These are phyloP conservation scores for Notoglanidium macrostoma DNA, from an alignment of 2,797 vertebrate species.

Conservation along the genomic window DNA sequence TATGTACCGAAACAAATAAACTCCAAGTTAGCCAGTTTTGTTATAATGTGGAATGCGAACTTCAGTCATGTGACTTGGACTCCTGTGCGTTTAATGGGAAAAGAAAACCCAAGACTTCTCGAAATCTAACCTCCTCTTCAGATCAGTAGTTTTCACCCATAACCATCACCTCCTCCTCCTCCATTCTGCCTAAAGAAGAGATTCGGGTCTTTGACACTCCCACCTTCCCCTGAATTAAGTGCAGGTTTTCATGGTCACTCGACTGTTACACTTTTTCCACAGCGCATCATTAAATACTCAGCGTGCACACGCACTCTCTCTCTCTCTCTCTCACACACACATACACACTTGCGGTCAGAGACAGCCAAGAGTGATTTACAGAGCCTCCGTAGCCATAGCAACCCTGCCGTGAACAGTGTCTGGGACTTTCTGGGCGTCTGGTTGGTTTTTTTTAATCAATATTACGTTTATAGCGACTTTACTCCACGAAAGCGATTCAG, in stretches of 20 bases:
- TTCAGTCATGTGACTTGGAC: neutral
- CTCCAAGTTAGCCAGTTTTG: neutral
- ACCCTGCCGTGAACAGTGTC: conserved; percentile 27
- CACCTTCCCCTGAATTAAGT: neutral
- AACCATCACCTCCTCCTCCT: neutral
- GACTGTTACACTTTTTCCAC: neutral
- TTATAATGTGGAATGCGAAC: neutral
- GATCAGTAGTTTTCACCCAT: neutral
- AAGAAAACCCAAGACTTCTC: neutral
- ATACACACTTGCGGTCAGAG: conserved; percentile 13
- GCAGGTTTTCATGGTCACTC: neutral
- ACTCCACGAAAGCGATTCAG: neutral
- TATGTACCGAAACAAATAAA: neutral
- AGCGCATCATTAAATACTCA: conserved; percentile 7
- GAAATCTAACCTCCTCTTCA: neutral
- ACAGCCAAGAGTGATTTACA: conserved; percentile 42
- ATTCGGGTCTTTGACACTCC: neutral
- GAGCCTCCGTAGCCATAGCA: conserved; percentile 50
- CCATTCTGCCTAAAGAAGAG: neutral
- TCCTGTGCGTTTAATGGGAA: neutral
- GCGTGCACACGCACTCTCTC: neutral
- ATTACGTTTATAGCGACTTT: neutral
- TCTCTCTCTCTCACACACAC: neutral
- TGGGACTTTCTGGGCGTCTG: neutral
- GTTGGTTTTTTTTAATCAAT: neutral